Percentiles rank a stretch among this genome's conserved stretches.
These are phyloP conservation scores for Muricea muricata DNA, from an alignment of 92 coral and sea anemone genomes.

Conservation along the genomic window DNA sequence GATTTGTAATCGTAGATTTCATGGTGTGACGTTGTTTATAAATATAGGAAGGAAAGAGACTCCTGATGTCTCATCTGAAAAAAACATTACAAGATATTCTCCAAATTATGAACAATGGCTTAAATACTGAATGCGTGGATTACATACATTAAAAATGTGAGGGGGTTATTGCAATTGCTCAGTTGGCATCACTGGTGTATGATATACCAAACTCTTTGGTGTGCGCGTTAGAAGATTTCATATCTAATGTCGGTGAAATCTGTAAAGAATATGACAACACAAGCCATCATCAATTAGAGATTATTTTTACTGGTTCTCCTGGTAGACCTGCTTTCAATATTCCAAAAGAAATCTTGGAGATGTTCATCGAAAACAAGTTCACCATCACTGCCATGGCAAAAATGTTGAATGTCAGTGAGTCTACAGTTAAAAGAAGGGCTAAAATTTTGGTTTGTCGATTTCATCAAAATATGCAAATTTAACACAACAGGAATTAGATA, in stretches of 20 bases:
- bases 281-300: background rate
- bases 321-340: conserved; percentile 41
- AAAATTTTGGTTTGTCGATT: conserved; percentile 11
- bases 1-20: too few relatives aligned
- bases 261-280: background rate
- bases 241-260: background rate
- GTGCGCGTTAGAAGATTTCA: background rate
- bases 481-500: conserved; percentile 10
- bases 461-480: conserved; percentile 27
- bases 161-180: background rate
- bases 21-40: too few relatives aligned
- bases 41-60: conserved; percentile 15
- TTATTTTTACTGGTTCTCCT: conserved; percentile 41
- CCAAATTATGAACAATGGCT: background rate
- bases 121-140: background rate
- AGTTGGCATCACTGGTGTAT: background rate
- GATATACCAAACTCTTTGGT: conserved; percentile 7
- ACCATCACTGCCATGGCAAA: conserved; percentile 51
- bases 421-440: conserved; percentile 40
- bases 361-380: conserved; percentile 52
- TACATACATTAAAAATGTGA: conserved; percentile 18
- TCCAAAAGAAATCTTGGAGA: conserved; percentile 27
- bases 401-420: conserved; percentile 50
- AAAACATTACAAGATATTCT: conserved; percentile 24
- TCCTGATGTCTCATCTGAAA: conserved; percentile 2